Conservation (phyloP, 2,888 invertebrate species). For the Epicampocera succincta region DNA sequence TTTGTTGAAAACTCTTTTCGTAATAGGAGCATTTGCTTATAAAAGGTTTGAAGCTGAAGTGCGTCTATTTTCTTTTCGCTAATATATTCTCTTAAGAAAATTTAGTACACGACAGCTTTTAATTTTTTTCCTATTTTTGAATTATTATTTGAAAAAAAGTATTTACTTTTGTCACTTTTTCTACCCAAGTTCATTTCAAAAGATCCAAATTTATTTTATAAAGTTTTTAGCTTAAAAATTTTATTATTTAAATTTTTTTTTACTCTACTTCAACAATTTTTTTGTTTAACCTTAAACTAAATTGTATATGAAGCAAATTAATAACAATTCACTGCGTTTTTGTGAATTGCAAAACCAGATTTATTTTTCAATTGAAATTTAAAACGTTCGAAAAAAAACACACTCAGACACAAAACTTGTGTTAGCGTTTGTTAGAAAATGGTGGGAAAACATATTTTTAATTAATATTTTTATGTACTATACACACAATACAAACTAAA, state of each 20-base stretch:
- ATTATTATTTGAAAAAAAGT: background rate
- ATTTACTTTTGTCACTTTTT: background rate
- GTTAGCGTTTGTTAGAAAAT: constrained; percentile 43
- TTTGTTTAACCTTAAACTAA: constrained; percentile 69
- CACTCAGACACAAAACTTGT: constrained; percentile 36
- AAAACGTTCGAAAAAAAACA: constrained; percentile 18
- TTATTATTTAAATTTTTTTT: constrained; percentile 30
- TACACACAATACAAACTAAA: constrained; percentile 15
- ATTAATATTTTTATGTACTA: constrained; percentile 57
- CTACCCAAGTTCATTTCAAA: background rate
- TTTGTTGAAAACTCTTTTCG: no score
- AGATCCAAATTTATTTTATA: background rate
- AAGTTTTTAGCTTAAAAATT: constrained; percentile 8
- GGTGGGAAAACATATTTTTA: constrained; percentile 39
- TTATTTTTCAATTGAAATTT: constrained; percentile 63
- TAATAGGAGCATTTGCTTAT: no score
- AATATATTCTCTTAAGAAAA: no score
- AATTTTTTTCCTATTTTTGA: background rate
- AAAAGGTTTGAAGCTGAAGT: no score
- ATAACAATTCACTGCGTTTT: constrained; percentile 81
- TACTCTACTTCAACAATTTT: constrained; percentile 49
- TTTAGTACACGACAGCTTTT: no score
- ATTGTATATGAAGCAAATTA: constrained; percentile 59
- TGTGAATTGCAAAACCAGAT: constrained; percentile 82
- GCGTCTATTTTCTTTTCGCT: no score